Conservation (phyloP, 2,113 vertebrate species). For the Oreochromis niloticus region DNA sequence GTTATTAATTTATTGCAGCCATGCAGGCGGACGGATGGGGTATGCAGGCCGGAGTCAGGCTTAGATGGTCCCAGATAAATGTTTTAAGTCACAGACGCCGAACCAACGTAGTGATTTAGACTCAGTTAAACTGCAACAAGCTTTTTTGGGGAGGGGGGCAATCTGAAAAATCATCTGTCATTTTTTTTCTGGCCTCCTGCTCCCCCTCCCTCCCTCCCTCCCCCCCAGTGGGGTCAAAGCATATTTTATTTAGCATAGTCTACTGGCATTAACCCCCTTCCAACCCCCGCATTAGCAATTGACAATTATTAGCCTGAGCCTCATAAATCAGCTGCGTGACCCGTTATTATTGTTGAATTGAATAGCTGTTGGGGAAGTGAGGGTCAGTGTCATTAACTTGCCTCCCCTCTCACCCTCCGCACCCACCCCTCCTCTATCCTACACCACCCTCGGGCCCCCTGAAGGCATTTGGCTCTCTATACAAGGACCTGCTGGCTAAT, state of each 20-base stretch:
- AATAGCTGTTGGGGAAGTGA: constrained; percentile 93
- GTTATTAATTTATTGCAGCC: constrained; percentile 61
- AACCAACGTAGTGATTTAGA: background rate
- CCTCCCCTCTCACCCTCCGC: constrained; percentile 79
- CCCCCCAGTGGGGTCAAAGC: constrained; percentile 52
- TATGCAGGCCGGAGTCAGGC: background rate
- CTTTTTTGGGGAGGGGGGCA: background rate
- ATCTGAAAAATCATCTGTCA: constrained; percentile 45
- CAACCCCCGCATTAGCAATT: constrained; percentile 78
- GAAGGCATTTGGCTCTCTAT: constrained; percentile 78
- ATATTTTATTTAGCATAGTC: constrained; percentile 73
- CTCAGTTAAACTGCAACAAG: background rate
- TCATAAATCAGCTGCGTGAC: constrained; percentile 95
- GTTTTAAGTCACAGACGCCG: background rate
- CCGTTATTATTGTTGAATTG: constrained; percentile 96
- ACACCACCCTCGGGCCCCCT: constrained; percentile 83
- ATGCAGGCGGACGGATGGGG: constrained; percentile 5
- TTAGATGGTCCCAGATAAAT: background rate
- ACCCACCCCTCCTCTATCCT: constrained; percentile 67
- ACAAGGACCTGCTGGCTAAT: constrained; percentile 90
- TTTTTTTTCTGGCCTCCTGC: background rate
- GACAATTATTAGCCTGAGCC: constrained; percentile 91
- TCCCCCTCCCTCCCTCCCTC: constrained; percentile 31
- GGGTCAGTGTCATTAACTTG: constrained; percentile 99
- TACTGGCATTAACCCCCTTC: constrained; percentile 43